phyloP scores from a whole-genome alignment of 2,797 vertebrate species.

The Oryzias sinensis region DNA sequence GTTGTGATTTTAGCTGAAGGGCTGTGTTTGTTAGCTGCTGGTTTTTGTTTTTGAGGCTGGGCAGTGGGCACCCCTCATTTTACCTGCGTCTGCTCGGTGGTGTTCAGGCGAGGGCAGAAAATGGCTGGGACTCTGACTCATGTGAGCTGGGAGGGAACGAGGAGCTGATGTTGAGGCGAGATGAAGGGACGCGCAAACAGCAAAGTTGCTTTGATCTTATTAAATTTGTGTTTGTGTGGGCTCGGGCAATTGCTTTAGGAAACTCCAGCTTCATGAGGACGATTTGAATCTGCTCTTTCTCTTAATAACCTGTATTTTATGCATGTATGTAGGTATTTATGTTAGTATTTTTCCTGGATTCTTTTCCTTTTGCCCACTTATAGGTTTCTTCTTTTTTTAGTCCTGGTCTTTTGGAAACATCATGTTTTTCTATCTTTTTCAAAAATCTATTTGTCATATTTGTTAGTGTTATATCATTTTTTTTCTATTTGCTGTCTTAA shows the following conservation, averaged over 20 bases:
- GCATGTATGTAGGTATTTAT: too few relatives aligned
- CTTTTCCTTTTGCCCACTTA: too few relatives aligned
- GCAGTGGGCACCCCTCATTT: conserved; percentile 26
- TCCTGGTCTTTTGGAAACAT: too few relatives aligned
- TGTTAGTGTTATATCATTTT: too few relatives aligned
- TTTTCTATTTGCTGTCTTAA: too few relatives aligned
- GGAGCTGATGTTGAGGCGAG: conserved; percentile 1
- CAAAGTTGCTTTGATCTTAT: conserved; percentile 4
- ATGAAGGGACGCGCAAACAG: conserved; percentile 16
- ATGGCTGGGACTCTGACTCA: conserved; percentile 69
- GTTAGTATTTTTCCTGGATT: too few relatives aligned
- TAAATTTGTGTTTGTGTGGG: conserved; percentile 2
- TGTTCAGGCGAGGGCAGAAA: conserved; percentile 68
- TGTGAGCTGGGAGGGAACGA: conserved; percentile 28
- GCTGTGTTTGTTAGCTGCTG: conserved; percentile 1
- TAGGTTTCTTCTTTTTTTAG: too few relatives aligned
- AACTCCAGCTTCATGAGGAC: too few relatives aligned
- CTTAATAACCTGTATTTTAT: too few relatives aligned
- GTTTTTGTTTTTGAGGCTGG: conserved; percentile 17
- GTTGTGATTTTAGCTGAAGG: conserved; percentile 2
- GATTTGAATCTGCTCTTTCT: too few relatives aligned
- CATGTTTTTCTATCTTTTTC: too few relatives aligned
- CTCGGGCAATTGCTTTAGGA: background rate
- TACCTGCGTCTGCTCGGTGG: conserved; percentile 16
- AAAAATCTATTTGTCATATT: too few relatives aligned